A percentile compares a stretch with the other conserved stretches of the same genome.
These are phyloP conservation scores for Nyctibius bracteatus DNA, from an alignment of 2,113 vertebrate species.

Conservation along the genomic window DNA sequence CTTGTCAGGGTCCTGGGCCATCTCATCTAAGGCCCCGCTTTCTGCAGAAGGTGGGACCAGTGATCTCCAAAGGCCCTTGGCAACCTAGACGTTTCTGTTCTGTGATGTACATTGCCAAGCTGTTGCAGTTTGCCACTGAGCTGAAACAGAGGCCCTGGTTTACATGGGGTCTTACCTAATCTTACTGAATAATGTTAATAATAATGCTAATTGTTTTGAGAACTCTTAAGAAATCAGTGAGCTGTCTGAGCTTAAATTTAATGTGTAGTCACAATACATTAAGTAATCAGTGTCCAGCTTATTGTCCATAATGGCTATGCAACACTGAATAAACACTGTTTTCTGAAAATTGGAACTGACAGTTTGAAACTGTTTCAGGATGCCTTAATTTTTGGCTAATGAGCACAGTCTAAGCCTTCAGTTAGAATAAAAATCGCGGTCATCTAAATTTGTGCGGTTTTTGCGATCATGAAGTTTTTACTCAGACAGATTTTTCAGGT, in stretches of 20 bases:
- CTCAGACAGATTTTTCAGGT: background rate
- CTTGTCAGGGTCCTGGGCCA: background rate
- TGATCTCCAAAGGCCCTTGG: background rate
- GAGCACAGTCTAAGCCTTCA: background rate
- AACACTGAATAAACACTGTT: background rate
- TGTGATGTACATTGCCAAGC: background rate
- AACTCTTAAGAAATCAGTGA: background rate
- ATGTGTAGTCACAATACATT: background rate
- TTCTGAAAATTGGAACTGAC: background rate
- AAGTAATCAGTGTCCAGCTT: background rate
- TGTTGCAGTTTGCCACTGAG: background rate
- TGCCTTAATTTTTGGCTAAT: background rate
- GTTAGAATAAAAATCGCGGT: background rate
- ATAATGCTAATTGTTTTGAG: background rate
- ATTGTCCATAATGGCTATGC: background rate
- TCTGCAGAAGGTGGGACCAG: background rate
- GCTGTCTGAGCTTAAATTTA: background rate
- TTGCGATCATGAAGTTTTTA: background rate
- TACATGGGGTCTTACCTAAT: fast-evolving
- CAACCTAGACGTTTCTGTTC: fast-evolving
- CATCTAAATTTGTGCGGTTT: background rate
- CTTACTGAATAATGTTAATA: background rate
- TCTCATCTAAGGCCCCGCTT: background rate
- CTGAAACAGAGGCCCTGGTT: background rate
- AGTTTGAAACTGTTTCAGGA: background rate